Percentiles rank a stretch among this genome's conserved stretches.
These are phyloP conservation scores for Nyctereutes procyonoides DNA, from an alignment of 2,113 vertebrate genomes.

Conservation along the genomic window DNA sequence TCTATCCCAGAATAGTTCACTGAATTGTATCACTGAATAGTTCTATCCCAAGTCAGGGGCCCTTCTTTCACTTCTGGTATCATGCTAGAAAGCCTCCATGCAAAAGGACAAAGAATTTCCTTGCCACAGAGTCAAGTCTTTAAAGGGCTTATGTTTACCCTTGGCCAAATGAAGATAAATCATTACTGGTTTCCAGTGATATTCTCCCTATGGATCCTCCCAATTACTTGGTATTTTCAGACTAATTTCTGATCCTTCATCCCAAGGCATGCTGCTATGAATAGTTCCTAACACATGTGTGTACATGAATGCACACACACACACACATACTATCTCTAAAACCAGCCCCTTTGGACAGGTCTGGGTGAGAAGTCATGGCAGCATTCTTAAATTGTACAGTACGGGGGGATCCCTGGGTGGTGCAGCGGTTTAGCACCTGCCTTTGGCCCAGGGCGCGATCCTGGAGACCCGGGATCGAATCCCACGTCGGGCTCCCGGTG, in stretches of 20 bases:
- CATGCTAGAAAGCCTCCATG: neutral
- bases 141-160: conserved; percentile 30
- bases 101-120: conserved; percentile 28
- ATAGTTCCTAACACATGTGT: neutral
- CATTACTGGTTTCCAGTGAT: neutral
- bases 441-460: too few species aligned
- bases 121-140: neutral
- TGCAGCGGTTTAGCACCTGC: too few species aligned
- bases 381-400: conserved; percentile 18
- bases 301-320: neutral
- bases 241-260: conserved; percentile 1
- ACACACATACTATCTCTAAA: neutral
- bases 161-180: conserved; percentile 40
- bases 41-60: neutral
- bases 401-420: too few species aligned
- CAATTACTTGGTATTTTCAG: conserved; percentile 18
- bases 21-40: neutral
- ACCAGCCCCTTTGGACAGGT: neutral
- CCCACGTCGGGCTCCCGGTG: too few species aligned
- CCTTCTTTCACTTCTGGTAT: conserved; percentile 1
- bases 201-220: neutral
- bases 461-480: too few species aligned
- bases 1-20: neutral
- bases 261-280: neutral
- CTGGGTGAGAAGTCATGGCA: neutral